Evolutionary conservation across 2,113 vertebrate species (phyloP).

Genomic region (Cettia cetti): DNA sequence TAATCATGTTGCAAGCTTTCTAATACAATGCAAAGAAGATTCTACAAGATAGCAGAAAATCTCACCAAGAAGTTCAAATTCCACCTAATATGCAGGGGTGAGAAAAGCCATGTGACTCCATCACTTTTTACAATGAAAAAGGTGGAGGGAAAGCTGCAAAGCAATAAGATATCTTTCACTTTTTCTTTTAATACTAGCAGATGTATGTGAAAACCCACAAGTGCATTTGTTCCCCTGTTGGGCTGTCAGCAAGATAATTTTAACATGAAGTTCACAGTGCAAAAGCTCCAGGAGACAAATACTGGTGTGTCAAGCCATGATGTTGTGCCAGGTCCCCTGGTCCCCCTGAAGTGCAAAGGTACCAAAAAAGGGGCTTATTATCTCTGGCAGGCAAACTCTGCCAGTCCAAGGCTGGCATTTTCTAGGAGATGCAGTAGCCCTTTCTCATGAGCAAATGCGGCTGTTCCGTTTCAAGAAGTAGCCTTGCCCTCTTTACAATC

Average conservation of each 20-base stretch:
- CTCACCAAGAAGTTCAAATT: not conserved
- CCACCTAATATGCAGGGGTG: not conserved
- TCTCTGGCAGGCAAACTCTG: not conserved
- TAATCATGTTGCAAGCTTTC: not conserved
- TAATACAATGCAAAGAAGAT: not conserved
- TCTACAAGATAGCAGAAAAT: not conserved
- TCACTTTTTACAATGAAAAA: not conserved
- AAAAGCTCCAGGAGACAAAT: not conserved
- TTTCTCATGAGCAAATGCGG: not conserved
- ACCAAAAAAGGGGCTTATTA: not conserved
- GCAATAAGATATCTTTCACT: not conserved
- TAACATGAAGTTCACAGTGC: not conserved
- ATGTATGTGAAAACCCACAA: not conserved
- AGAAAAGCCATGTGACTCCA: not conserved
- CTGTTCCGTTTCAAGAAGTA: not conserved
- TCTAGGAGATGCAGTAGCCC: not conserved
- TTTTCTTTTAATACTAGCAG: not conserved
- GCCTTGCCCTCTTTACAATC: not conserved
- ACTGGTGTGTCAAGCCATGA: rapidly evolving
- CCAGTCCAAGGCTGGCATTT: not conserved
- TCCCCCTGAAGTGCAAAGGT: not conserved
- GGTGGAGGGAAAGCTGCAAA: not conserved
- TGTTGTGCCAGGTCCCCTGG: not conserved
- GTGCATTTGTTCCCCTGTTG: not conserved
- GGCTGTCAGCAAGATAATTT: not conserved